Base-by-base conservation (phyloP, 2,113 vertebrate species). In the Ancistrus triradiatus region DNA sequence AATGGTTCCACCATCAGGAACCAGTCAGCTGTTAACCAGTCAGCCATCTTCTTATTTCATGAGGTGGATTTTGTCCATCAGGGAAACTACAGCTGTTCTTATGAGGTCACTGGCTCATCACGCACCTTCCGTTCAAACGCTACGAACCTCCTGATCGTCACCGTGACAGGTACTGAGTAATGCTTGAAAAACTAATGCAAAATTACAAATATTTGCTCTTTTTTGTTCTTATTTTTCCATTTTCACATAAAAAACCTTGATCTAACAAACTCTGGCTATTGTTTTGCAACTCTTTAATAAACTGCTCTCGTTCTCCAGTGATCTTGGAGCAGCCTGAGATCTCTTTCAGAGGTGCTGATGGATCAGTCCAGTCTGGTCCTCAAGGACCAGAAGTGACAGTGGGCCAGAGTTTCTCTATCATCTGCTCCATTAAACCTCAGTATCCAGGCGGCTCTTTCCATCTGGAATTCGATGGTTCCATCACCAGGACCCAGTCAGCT, bases 51-150 rank as follows among this genome's bases (percentile, higher is more conserved):
- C 58, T 13, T 11, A 1, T 47, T 69, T 52, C 38, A 48, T 38
- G 58, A 62, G 14, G 61, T 49, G 46, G 66, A 72, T 13, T 57
- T 21, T 48, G 27, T 19, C 42, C 22, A 72, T 18, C 56, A 66
- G 74, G n/a, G 74, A 58, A 66, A 48, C 47, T 76, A 73, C 69
- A 47, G n/a, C n/a, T 76, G 74, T 57, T 42, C 38, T 56, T 66
- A 72, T 58, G 38, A 73, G 46, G 66, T 72, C 35, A 60, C 3
- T 9, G 48, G 66, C 4, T 72, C 62, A 22, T 42, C 37, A 13
- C 66, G 9, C 18, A 8, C 15, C 28, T 69, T 75, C 21, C 19
- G 0, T 6, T 72, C 69, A 3, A 10, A 18, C 10, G 1, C 17
- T 15, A 42, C 37, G 27, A 13, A 68, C 8, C 43, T 8, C 47